A percentile compares a stretch with the other conserved stretches of the same genome.
Conservation (phyloP, 1,140 invertebrate species). For the Sminthurides bifidus region DNA sequence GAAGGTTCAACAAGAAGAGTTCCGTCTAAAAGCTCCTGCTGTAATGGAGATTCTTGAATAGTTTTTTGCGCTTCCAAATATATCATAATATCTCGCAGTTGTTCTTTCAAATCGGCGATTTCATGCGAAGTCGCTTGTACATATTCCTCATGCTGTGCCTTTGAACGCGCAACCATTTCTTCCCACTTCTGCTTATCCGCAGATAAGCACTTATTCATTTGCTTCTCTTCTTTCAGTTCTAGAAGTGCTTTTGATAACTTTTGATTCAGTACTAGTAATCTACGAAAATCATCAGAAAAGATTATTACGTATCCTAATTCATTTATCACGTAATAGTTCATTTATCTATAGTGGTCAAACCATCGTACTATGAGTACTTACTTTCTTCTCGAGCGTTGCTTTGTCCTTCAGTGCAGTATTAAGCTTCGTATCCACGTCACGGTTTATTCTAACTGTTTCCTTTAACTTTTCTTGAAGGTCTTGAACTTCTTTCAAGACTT, state of each 20-base stretch:
- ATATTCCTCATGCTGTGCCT: slow-evolving; percentile 48
- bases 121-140: slow-evolving; percentile 52
- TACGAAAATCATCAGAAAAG: neutral
- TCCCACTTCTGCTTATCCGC: slow-evolving; percentile 69
- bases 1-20: neutral
- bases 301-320: slow-evolving; percentile 13
- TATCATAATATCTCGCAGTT: slow-evolving; percentile 91
- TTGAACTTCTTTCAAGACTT: slow-evolving; percentile 36
- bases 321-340: no score
- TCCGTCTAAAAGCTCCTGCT: slow-evolving; percentile 57
- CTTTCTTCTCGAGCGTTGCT: slow-evolving; percentile 32
- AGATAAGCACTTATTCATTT: slow-evolving; percentile 59
- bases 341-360: no score
- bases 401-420: slow-evolving; percentile 26
- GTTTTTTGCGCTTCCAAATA: slow-evolving; percentile 75
- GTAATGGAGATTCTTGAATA: slow-evolving; percentile 47
- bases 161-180: slow-evolving; percentile 50
- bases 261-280: slow-evolving; percentile 1
- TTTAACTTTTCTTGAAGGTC: slow-evolving; percentile 39
- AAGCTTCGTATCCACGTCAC: slow-evolving; percentile 50
- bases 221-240: slow-evolving; percentile 64
- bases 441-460: slow-evolving; percentile 43
- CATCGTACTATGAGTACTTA: slow-evolving; percentile 32
- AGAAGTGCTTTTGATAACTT: slow-evolving; percentile 45
- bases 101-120: slow-evolving; percentile 72